Conservation (phyloP, 2,888 invertebrate genomes). For the Aphidius colemani region DNA sequence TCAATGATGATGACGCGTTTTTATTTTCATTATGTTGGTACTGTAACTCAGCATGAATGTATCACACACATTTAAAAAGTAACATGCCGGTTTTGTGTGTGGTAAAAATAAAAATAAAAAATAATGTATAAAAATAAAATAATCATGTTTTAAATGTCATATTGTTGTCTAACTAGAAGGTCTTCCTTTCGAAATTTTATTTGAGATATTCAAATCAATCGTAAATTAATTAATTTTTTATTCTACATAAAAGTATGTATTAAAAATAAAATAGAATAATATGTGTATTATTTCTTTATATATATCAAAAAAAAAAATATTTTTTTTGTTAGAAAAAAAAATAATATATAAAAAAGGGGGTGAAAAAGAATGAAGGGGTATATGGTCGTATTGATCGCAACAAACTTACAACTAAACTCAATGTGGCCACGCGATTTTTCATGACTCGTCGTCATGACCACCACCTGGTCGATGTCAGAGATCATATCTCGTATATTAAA, state of each 20-base stretch:
- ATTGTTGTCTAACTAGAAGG: too few species aligned
- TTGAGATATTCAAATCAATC: background rate
- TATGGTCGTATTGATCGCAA: constrained; percentile 55
- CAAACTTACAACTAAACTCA: too few species aligned
- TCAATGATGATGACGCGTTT: too few species aligned
- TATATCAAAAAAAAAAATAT: background rate
- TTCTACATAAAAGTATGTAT: constrained; percentile 1
- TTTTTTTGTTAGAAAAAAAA: background rate
- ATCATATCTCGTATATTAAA: constrained; percentile 46
- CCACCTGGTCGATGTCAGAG: constrained; percentile 56
- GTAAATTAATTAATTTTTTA: background rate
- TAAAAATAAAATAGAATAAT: constrained; percentile 5
- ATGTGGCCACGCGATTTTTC: constrained; percentile 58
- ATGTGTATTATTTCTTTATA: background rate
- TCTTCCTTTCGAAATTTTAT: background rate
- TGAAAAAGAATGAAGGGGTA: constrained; percentile 35
- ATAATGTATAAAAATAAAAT: background rate
- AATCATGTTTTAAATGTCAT: background rate
- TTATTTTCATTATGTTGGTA: too few species aligned
- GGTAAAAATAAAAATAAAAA: background rate
- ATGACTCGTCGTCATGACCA: constrained; percentile 59
- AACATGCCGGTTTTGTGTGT: constrained; percentile 20
- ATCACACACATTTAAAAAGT: constrained; percentile 11
- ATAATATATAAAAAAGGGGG: too few species aligned
- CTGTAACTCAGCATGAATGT: background rate